These are phyloP conservation scores for Oryzias melastigma DNA, from an alignment of 2,113 vertebrate genomes.

Conservation along the genomic window DNA sequence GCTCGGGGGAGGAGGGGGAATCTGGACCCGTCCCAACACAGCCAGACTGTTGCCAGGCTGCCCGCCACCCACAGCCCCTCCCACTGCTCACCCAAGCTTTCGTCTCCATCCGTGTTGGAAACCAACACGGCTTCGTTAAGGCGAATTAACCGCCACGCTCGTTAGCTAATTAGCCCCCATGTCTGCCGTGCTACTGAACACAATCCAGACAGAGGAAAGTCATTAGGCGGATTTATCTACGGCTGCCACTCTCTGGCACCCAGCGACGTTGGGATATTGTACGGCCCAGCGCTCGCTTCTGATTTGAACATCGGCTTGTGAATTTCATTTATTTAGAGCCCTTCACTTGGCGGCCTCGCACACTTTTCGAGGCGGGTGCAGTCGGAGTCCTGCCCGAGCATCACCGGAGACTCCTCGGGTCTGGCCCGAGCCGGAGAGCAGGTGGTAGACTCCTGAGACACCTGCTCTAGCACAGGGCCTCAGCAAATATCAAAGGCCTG, in stretches of 20 bases:
- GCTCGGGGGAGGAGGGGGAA: constrained; percentile 30
- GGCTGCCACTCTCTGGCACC: constrained; percentile 64
- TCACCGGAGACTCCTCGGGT: constrained; percentile 52
- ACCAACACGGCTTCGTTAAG: constrained; percentile 75
- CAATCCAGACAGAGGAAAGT: constrained; percentile 80
- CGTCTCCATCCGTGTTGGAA: constrained; percentile 65
- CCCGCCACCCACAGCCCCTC: constrained; percentile 43
- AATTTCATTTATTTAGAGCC: constrained; percentile 19
- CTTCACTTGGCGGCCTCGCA: constrained; percentile 22
- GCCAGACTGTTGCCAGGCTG: constrained; percentile 55
- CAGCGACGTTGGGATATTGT: constrained; percentile 49
- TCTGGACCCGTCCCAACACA: constrained; percentile 70
- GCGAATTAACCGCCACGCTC: constrained; percentile 80
- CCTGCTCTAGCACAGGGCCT: constrained; percentile 64
- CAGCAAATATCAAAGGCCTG: constrained; percentile 69
- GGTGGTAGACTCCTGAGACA: constrained; percentile 75
- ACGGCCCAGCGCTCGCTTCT: constrained; percentile 43
- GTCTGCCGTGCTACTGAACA: constrained; percentile 74
- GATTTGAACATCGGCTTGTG: constrained; percentile 42
- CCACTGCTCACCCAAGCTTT: constrained; percentile 39
- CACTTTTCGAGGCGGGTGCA: constrained; percentile 51
- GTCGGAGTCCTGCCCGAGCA: constrained; percentile 28
- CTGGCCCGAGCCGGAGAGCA: constrained; percentile 61
- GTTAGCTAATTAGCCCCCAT: constrained; percentile 81
- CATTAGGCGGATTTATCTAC: constrained; percentile 78